These are phyloP conservation scores for Hydractinia symbiolongicarpus DNA, from an alignment of 30 jellyfish, hydroid and myxozoan species.

Conservation along the genomic window DNA sequence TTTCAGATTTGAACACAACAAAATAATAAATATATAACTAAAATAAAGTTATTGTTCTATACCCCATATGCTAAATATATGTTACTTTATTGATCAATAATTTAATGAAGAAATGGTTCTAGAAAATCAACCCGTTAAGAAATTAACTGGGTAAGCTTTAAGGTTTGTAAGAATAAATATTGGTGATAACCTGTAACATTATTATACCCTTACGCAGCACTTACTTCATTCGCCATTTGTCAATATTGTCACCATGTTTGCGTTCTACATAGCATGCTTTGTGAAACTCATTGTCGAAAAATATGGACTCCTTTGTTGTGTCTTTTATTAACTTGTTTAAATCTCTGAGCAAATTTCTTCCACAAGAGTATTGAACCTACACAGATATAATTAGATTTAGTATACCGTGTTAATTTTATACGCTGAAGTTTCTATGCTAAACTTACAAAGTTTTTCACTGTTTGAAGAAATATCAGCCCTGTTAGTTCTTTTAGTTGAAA, in stretches of 20 bases:
- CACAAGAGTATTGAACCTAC: background rate
- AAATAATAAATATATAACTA: too few species aligned
- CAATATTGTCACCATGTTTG: slow-evolving; percentile 8
- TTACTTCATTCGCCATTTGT: slow-evolving; percentile 16
- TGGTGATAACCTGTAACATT: too few species aligned
- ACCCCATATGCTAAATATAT: too few species aligned
- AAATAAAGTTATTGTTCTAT: too few species aligned
- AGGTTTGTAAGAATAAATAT: too few species aligned
- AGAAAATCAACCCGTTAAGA: too few species aligned
- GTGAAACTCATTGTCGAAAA: slow-evolving; percentile 29
- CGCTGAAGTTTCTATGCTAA: background rate
- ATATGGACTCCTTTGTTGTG: background rate
- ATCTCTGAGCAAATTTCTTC: background rate
- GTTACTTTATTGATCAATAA: too few species aligned
- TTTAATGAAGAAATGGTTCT: too few species aligned
- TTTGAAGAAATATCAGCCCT: slow-evolving; percentile 15
- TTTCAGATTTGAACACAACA: too few species aligned
- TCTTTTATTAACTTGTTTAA: background rate
- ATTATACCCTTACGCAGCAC: background rate
- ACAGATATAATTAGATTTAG: background rate
- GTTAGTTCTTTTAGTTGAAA: slow-evolving; percentile 16
- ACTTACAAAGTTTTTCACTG: slow-evolving; percentile 25
- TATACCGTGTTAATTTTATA: background rate
- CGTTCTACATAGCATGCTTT: slow-evolving; percentile 14
- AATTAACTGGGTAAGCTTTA: too few species aligned